These are phyloP conservation scores for Pycnomerus fuliginosus DNA, from an alignment of 2,888 invertebrate genomes.

Conservation along the genomic window DNA sequence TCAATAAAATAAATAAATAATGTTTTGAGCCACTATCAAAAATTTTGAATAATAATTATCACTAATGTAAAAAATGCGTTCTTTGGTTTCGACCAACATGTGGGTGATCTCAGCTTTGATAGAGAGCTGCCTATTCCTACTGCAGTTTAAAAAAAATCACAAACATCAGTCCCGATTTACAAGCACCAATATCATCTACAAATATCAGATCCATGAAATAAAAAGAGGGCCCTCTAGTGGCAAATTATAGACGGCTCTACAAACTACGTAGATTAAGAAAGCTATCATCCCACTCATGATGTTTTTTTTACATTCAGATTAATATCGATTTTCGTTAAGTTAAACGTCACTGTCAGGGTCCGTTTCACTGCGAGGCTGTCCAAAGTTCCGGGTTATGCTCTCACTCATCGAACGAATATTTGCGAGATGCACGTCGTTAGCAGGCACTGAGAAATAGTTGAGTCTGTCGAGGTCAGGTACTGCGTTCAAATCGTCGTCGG, in stretches of 20 bases:
- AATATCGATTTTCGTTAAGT: background rate
- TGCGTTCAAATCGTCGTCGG: conserved; percentile 54
- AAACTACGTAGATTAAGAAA: too few species aligned
- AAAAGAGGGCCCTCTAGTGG: too few species aligned
- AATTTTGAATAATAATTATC: conserved; percentile 16
- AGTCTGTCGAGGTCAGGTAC: conserved; percentile 52
- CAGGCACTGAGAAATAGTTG: conserved; percentile 53
- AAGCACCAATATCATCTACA: conserved; percentile 35
- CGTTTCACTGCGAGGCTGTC: conserved; percentile 66
- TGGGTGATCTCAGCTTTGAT: conserved; percentile 21
- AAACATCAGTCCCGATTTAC: conserved; percentile 38
- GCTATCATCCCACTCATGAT: too few species aligned
- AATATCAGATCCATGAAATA: conserved; percentile 3
- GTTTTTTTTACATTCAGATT: background rate
- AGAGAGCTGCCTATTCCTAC: conserved; percentile 32
- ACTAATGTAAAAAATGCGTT: conserved; percentile 22
- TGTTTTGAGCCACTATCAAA: conserved; percentile 19
- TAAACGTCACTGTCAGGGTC: conserved; percentile 68
- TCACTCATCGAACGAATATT: conserved; percentile 76
- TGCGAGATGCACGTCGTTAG: conserved; percentile 64
- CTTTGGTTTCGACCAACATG: conserved; percentile 35
- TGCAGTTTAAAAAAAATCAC: conserved; percentile 35
- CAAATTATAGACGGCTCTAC: too few species aligned
- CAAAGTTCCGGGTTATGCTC: conserved; percentile 75
- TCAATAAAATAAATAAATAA: conserved; percentile 1